These are phyloP conservation scores for Tenthredo mesomela DNA, from an alignment of 2,888 invertebrate species.

Conservation along the genomic window DNA sequence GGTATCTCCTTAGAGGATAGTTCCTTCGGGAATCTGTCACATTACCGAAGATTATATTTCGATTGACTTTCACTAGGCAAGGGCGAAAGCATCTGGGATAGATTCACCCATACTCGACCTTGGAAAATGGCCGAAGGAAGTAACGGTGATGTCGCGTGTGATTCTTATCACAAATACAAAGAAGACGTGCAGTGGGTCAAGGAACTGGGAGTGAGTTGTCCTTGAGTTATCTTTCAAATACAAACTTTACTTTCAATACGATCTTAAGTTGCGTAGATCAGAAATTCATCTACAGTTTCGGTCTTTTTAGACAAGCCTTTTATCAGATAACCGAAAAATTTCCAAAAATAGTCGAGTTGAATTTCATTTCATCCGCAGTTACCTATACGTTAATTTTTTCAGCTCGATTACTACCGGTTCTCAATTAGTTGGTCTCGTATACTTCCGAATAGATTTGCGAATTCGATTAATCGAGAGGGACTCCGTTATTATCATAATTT, in stretches of 20 bases:
- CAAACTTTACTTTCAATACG: neutral
- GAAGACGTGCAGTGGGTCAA: conserved; percentile 82
- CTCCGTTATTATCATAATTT: conserved; percentile 88
- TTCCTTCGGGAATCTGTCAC: neutral
- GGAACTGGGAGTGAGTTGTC: conserved; percentile 80
- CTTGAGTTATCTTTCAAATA: conserved; percentile 32
- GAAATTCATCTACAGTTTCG: neutral
- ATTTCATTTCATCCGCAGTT: neutral
- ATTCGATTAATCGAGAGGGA: conserved; percentile 85
- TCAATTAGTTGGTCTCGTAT: conserved; percentile 66
- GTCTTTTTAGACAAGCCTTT: too few species aligned
- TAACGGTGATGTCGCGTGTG: conserved; percentile 84
- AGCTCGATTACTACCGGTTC: conserved; percentile 62
- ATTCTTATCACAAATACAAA: conserved; percentile 83
- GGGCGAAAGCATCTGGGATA: conserved; percentile 85
- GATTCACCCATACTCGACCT: conserved; percentile 80
- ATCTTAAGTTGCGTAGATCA: too few species aligned
- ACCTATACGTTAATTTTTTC: conserved; percentile 56
- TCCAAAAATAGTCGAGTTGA: neutral
- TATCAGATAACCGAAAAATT: neutral
- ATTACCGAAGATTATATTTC: neutral
- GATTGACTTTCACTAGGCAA: conserved; percentile 78
- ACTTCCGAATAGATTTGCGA: conserved; percentile 70
- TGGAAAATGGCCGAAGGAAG: conserved; percentile 80
- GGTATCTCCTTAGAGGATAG: neutral